Evolutionary conservation across 1,140 invertebrate genomes (phyloP).

Genomic region (Orius insidiosus): DNA sequence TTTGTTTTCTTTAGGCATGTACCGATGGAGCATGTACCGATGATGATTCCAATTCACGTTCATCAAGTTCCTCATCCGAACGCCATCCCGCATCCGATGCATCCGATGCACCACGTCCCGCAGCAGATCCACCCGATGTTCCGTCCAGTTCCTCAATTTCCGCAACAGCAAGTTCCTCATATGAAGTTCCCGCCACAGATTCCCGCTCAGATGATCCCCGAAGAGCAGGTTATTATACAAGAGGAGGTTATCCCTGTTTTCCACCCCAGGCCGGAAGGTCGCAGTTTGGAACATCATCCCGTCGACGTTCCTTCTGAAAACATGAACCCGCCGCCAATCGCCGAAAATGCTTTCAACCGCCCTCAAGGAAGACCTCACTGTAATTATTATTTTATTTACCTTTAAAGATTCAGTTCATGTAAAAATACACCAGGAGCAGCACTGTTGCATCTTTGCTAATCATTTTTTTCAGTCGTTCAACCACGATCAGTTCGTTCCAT

Average conservation of each 20-base stretch:
- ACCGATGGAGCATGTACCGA: constrained; percentile 15
- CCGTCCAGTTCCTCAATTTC: background rate
- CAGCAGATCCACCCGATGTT: constrained; percentile 3
- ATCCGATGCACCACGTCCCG: background rate
- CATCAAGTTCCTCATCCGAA: constrained; percentile 13
- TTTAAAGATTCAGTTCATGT: background rate
- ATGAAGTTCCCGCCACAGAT: background rate
- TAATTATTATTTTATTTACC: constrained; percentile 16
- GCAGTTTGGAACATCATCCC: constrained; percentile 13
- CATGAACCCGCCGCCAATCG: constrained; percentile 19
- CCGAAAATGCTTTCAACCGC: constrained; percentile 14
- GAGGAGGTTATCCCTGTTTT: constrained; percentile 8
- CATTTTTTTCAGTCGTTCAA: constrained; percentile 20
- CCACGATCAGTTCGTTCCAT: constrained; percentile 21
- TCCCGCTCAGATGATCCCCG: constrained; percentile 19
- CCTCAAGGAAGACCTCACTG: constrained; percentile 20
- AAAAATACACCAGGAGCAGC: background rate
- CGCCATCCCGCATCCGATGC: constrained; percentile 7
- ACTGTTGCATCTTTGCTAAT: background rate
- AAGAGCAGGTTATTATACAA: constrained; percentile 18
- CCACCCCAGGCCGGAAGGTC: constrained; percentile 13
- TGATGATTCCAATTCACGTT: constrained; percentile 9
- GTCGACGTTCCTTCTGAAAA: constrained; percentile 19
- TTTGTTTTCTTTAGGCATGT: constrained; percentile 15
- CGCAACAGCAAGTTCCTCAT: background rate